A percentile compares a stretch with the other conserved stretches of the same genome.
Evolutionary conservation across 2,888 invertebrate species (phyloP).

Genomic region (Apodemia zela): DNA sequence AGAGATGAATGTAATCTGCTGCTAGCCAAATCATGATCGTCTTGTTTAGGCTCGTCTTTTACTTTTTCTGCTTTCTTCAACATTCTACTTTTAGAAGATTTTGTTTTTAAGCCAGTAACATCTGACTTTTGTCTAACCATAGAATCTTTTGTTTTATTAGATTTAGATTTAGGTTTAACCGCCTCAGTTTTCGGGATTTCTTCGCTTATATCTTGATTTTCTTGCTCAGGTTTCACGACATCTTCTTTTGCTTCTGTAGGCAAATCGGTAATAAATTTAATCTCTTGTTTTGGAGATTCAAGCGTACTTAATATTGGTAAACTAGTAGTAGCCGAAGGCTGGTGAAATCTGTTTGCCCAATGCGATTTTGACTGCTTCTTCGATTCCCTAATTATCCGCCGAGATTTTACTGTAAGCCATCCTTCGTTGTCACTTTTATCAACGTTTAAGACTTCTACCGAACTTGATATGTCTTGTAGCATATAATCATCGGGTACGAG

Average conservation of each 20-base stretch:
- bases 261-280: slow-evolving; percentile 44
- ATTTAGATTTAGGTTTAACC: slow-evolving; percentile 37
- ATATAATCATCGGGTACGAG: slow-evolving; percentile 64
- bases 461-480: slow-evolving; percentile 54
- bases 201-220: slow-evolving; percentile 37
- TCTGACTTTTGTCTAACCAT: slow-evolving; percentile 82
- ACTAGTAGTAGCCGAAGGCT: slow-evolving; percentile 91
- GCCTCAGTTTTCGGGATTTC: slow-evolving; percentile 37
- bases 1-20: slow-evolving; percentile 69
- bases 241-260: slow-evolving; percentile 44
- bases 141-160: slow-evolving; percentile 52
- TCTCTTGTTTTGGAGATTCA: slow-evolving; percentile 70
- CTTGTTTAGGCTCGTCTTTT: slow-evolving; percentile 45
- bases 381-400: slow-evolving; percentile 80
- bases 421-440: slow-evolving; percentile 83
- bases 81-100: slow-evolving; percentile 56
- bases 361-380: slow-evolving; percentile 83
- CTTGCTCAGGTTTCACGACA: slow-evolving; percentile 66
- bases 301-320: slow-evolving; percentile 85
- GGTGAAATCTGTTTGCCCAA: slow-evolving; percentile 88
- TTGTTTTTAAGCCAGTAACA: slow-evolving; percentile 79
- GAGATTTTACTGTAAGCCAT: slow-evolving; percentile 93
- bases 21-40: slow-evolving; percentile 55
- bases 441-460: slow-evolving; percentile 73
- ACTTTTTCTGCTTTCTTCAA: slow-evolving; percentile 56